Evolutionary conservation across 2,797 vertebrate genomes (phyloP), one percentile per base, ranked within the genome.

Genomic region (Luscinia megarhynchos): DNA sequence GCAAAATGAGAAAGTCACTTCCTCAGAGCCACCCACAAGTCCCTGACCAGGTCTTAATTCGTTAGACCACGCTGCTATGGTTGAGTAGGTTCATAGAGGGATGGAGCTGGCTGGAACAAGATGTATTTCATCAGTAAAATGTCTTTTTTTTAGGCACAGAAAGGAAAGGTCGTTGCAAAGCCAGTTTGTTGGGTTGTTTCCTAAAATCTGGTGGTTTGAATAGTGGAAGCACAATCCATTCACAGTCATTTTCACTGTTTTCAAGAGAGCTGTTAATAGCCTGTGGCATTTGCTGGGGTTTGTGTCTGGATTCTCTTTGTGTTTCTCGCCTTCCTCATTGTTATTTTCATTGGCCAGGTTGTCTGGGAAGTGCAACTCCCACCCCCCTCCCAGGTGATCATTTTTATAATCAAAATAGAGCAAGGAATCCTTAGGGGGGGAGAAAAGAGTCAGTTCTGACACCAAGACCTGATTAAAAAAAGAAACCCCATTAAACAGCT

Each of bases 401-500:
- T 45, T 91, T 92, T 92, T 77, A 40, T 58, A 62, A 94, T 75
- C 73, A 88, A 96, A 96, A 95, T 94, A 93, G 94, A 96, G 87
- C 96, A 96, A 91, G 32, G 58, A 84, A 68, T 88, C 96, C 95
- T 69, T 55, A 50, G 72, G 30, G 87, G 78, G 43, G 26, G 57
- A 93, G 85, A 34, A 81, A 59, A 83, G 69, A 89, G 80, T n/a
- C 55, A 45, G 84, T 58, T 88, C 90, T 95, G 96, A 90, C 95
- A 95, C 94, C 55, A 54, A 96, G 96, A 86, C 91, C 69, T 95
- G 91, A 91, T 96, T 96, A 94, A 96, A 96, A 96, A 96, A 96
- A 93, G 95, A 93, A 96, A 94, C n/a, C 22, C 90, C 94, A 93
- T 96, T 94, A 91, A 94, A 94, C 81, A 54, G 76, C 54, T 2